Percentiles rank a stretch among this genome's conserved stretches.
phyloP scores from a whole-genome alignment of 2,888 invertebrate species.

The Scaptodrosophila latifasciaeformis region DNA sequence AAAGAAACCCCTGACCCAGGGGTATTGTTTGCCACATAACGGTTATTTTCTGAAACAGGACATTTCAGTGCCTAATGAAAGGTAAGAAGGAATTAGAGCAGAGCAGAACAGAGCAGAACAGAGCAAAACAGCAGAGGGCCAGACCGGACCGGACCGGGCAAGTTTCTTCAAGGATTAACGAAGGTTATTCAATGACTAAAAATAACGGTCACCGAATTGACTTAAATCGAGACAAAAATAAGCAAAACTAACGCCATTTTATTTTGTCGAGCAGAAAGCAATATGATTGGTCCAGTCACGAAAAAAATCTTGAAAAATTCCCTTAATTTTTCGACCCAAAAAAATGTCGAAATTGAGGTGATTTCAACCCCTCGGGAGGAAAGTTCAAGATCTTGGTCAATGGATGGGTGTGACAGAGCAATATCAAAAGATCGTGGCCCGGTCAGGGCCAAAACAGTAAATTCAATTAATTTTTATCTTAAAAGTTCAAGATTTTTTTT shows the following conservation, averaged over 20 bases:
- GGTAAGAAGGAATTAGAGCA: slow-evolving; percentile 2
- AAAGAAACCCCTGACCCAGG: slow-evolving; percentile 9
- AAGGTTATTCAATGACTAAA: background rate
- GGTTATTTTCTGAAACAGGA: slow-evolving; percentile 30
- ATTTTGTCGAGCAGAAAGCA: too few relatives aligned
- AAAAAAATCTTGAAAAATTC: slow-evolving; percentile 13
- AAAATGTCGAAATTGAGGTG: slow-evolving; percentile 26
- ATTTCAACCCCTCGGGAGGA: slow-evolving; percentile 28
- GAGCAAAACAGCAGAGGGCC: too few relatives aligned
- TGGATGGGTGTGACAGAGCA: slow-evolving; percentile 36
- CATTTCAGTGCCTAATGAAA: slow-evolving; percentile 37
- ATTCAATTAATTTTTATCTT: slow-evolving; percentile 52
- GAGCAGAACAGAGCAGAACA: too few relatives aligned
- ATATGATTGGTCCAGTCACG: slow-evolving; percentile 42
- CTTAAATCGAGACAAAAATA: too few relatives aligned
- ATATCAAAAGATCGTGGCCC: slow-evolving; percentile 34
- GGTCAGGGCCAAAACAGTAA: slow-evolving; percentile 29
- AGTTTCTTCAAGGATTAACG: slow-evolving; percentile 6
- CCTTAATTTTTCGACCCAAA: slow-evolving; percentile 52
- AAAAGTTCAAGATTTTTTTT: slow-evolving; percentile 47
- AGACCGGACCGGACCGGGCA: too few relatives aligned
- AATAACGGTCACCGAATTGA: background rate
- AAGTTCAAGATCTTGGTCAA: slow-evolving; percentile 15
- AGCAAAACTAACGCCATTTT: slow-evolving; percentile 2
- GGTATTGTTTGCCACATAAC: slow-evolving; percentile 28